Evolutionary conservation across 1,140 invertebrate species (phyloP).

Genomic region (Chelonus insularis): DNA sequence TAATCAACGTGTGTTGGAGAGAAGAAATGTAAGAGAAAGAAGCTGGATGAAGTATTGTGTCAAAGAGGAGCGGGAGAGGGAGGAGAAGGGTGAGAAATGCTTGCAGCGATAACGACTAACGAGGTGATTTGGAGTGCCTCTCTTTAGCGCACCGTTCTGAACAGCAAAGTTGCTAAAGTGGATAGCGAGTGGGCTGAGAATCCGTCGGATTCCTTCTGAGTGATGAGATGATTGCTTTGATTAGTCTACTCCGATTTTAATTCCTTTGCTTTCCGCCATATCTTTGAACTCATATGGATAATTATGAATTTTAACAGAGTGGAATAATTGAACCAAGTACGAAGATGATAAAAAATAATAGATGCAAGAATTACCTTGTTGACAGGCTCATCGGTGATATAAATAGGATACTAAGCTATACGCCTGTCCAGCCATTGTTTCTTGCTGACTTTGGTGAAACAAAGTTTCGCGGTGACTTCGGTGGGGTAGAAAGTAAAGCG

Average conservation of each 20-base stretch:
- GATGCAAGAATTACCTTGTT: conserved; percentile 1
- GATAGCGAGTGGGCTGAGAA: conserved; percentile 8
- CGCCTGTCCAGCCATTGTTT: conserved; percentile 37
- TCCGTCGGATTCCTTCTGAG: conserved; percentile 31
- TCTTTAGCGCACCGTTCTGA: conserved; percentile 4
- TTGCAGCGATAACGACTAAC: conserved; percentile 32
- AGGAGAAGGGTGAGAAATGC: conserved; percentile 2
- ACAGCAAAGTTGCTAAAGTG: conserved; percentile 14
- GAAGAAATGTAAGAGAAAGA: conserved; percentile 6
- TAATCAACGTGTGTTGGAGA: neutral
- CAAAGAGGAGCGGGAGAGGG: neutral
- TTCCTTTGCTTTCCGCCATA: neutral
- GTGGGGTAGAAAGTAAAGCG: conserved; percentile 6
- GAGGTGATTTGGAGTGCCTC: conserved; percentile 34
- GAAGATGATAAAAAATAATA: neutral
- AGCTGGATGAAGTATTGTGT: neutral
- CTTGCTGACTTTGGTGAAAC: conserved; percentile 55
- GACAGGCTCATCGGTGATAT: conserved; percentile 37
- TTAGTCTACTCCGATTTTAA: neutral
- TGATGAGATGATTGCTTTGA: conserved; percentile 20
- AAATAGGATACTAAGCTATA: conserved; percentile 47
- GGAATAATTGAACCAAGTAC: too few relatives aligned
- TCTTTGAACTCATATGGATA: too few relatives aligned
- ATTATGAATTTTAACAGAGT: too few relatives aligned
- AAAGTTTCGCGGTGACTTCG: conserved; percentile 45